These are phyloP conservation scores for Paramuricea clavata DNA, from an alignment of 92 coral and sea anemone species.

Conservation along the genomic window DNA sequence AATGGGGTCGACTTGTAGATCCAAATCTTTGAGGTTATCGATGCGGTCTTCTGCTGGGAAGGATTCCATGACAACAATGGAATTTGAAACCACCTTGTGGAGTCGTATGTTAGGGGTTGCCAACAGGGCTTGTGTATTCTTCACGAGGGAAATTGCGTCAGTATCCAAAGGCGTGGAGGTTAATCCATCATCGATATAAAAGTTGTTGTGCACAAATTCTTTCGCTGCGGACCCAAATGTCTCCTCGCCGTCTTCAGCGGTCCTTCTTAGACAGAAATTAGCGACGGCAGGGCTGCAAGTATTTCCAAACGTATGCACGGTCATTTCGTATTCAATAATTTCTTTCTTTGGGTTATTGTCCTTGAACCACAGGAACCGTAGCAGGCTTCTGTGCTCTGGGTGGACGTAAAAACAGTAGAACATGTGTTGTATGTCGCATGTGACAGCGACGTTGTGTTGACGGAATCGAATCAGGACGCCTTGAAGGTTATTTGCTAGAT, in stretches of 20 bases:
- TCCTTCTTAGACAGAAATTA: neutral
- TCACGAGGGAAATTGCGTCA: constrained; percentile 59
- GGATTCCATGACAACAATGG: constrained; percentile 63
- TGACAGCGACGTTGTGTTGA: neutral
- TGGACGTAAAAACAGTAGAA: neutral
- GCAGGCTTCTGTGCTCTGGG: neutral
- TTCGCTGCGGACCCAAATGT: neutral
- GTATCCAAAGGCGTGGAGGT: neutral
- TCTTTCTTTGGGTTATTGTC: neutral
- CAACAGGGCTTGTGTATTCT: constrained; percentile 51
- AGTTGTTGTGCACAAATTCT: neutral
- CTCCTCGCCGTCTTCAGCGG: neutral
- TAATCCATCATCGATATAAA: neutral
- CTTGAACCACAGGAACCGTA: constrained; percentile 1
- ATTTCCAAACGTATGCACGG: neutral
- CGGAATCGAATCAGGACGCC: neutral
- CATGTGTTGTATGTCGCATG: neutral
- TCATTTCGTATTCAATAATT: neutral
- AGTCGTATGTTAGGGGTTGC: constrained; percentile 59
- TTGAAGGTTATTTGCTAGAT: neutral
- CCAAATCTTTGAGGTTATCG: constrained; percentile 15
- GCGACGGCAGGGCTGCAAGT: neutral
- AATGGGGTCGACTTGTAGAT: constrained; percentile 15
- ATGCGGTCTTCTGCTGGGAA: constrained; percentile 58
- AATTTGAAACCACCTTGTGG: constrained; percentile 63